Percentiles rank a stretch among this genome's conserved stretches.
These are phyloP conservation scores for Pollenia labialis DNA, from an alignment of 2,888 invertebrate species.

Conservation along the genomic window DNA sequence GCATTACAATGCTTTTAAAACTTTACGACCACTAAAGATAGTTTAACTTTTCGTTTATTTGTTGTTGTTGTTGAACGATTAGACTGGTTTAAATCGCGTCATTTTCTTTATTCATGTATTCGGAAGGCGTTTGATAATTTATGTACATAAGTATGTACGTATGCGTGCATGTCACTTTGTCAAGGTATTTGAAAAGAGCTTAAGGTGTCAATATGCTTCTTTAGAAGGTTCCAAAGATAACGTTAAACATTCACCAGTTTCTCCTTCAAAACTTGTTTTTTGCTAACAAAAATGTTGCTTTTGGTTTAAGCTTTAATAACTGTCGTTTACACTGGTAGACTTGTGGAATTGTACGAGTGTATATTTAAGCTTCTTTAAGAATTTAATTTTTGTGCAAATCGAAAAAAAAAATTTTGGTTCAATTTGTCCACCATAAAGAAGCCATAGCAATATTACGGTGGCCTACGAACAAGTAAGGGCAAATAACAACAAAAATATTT, in stretches of 20 bases:
- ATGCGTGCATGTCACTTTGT: constrained; percentile 45
- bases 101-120: background rate
- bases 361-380: background rate
- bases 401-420: too few species aligned
- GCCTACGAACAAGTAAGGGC: too few species aligned
- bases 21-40: constrained; percentile 59
- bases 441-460: too few species aligned
- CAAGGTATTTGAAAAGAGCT: constrained; percentile 59
- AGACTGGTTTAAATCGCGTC: constrained; percentile 42
- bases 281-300: constrained; percentile 41
- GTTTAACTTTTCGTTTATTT: constrained; percentile 67
- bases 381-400: too few species aligned
- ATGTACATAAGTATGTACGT: constrained; percentile 4
- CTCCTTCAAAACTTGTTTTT: constrained; percentile 11
- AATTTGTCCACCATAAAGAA: too few species aligned
- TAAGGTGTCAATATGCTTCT: constrained; percentile 69
- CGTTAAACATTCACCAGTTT: constrained; percentile 26
- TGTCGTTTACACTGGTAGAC: constrained; percentile 49
- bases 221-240: constrained; percentile 53
- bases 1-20: constrained; percentile 50
- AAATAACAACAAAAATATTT: too few species aligned
- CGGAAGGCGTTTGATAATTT: background rate
- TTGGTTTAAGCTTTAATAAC: constrained; percentile 56
- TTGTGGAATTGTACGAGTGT: background rate
- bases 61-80: background rate